Evolutionary conservation across 2,113 vertebrate species (phyloP), one percentile per base, ranked within the genome.

Genomic region (Tachysurus vachellii): DNA sequence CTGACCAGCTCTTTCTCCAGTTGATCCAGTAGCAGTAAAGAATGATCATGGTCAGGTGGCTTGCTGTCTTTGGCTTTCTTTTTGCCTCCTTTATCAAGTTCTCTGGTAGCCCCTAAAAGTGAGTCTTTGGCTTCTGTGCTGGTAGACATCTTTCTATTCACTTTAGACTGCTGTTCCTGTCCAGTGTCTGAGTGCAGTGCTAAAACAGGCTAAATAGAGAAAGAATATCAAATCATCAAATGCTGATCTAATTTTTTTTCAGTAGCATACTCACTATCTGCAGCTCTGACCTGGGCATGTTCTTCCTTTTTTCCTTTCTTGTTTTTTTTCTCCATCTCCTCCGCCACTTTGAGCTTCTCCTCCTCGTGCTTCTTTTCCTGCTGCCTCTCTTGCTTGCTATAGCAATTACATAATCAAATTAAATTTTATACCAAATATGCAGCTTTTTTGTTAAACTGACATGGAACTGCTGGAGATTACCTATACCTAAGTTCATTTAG

Each of bases 311-410:
- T 97, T 26, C 82, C 88, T 70, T 89, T 95, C 80, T 91, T 96
- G 36, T n/a, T 79, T 84, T 90, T 95, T 90, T 92, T 95, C 88
- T 88, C 96, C 80, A 93, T 50, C 68, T 96, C 95, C 21, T 96
- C 95, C n/a, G 96, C 95, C 86, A 94, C 87, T 54, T 89, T 92
- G 88, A 93, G 92, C 9, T 95, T 85, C 64, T 96, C 93, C 86
- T 92, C 93, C 82, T 90, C 93, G 0, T 90, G 90, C 89, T 84
- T 95, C 89, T 91, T 95, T 76, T 95, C 92, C 28, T 93, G 89
- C 85, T 96, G 93, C 82, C 5, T 92, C 86, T 96, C 91, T 50
- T 91, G 85, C 59, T 96, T 93, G 93, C 97, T 98, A 71, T 12
- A 44, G 56, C 8, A 89, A 56, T 36, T 36, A 36, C 36, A 36